Evolutionary conservation across 1,140 invertebrate genomes (phyloP), one percentile per base, ranked within the genome.

Genomic region (Cherax quadricarinatus): DNA sequence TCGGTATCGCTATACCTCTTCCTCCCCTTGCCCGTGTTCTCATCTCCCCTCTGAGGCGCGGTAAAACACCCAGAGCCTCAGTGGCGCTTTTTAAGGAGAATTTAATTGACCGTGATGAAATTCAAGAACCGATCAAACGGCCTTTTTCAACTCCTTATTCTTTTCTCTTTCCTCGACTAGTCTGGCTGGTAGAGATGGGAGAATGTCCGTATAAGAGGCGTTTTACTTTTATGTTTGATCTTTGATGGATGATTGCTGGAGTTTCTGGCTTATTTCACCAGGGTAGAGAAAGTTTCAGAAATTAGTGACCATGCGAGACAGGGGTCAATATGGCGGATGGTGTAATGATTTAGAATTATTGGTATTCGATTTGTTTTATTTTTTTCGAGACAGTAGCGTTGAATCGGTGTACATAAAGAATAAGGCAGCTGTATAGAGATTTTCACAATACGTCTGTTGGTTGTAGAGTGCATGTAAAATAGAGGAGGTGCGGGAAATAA

Each of bases 81-180:
- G 24, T 5, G 24, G 70, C 16, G 70, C 7, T 75, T 75, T 75
- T 75, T 10, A 30, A 30, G 70, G n/a, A 75, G 70, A 30, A 30
- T 30, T 30, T 75, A 75, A 75, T 30, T 75, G 70, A 30, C 70
- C 70, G 70, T 75, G 70, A 75, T 75, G 70, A 75, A 75, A 75
- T 75, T 75, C 24, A n/a, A 75, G 70, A 30, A 5, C 16, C 70
- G 70, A 75, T 75, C 70, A 75, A 75, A 75, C 70, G 70, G 70
- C 12, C 12, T 75, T 24, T 66, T 66, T 66, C 5, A 21, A 14
- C 18, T 18, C 18, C 18, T 66, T 66, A 16, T 66, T 66, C 62
- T 66, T 66, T 66, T 66, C 18, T 66, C 21, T 18, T 66, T 66
- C 14, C 16, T 18, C 62, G 14, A 18, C 14, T 21, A 66, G 62